phyloP scores from a whole-genome alignment of 2,888 invertebrate species.

The Calameuta filiformis region DNA sequence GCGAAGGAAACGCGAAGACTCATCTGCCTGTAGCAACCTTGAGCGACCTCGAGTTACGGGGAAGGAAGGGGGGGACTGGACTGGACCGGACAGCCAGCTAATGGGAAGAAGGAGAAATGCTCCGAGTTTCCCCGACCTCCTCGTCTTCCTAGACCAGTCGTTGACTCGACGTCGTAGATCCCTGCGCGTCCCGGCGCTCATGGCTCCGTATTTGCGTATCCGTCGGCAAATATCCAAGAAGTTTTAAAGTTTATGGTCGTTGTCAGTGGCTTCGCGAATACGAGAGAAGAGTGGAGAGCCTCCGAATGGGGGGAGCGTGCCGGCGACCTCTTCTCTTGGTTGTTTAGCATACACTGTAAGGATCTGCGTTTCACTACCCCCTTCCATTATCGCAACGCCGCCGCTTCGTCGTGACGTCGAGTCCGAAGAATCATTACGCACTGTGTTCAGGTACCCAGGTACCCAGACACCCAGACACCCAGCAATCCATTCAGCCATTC shows the following conservation, averaged over 20 bases:
- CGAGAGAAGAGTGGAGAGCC: too few species aligned
- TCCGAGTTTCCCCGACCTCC: constrained; percentile 19
- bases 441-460: background rate
- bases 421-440: background rate
- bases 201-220: constrained; percentile 3
- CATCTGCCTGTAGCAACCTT: too few species aligned
- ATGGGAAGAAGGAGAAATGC: constrained; percentile 7
- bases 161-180: constrained; percentile 12
- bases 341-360: background rate
- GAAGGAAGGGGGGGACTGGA: background rate
- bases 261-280: too few species aligned
- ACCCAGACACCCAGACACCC: too few species aligned
- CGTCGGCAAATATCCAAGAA: constrained; percentile 1
- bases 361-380: background rate
- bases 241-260: background rate
- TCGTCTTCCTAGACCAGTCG: background rate
- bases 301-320: background rate
- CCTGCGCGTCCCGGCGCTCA: background rate
- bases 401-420: background rate
- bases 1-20: too few species aligned
- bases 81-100: too few species aligned
- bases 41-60: constrained; percentile 7
- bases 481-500: too few species aligned
- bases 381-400: too few species aligned
- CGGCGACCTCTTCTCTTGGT: background rate